Percentiles rank a stretch among this genome's conserved stretches.
Conservation (phyloP, 2,888 invertebrate genomes). For the Synergus gifuensis region DNA sequence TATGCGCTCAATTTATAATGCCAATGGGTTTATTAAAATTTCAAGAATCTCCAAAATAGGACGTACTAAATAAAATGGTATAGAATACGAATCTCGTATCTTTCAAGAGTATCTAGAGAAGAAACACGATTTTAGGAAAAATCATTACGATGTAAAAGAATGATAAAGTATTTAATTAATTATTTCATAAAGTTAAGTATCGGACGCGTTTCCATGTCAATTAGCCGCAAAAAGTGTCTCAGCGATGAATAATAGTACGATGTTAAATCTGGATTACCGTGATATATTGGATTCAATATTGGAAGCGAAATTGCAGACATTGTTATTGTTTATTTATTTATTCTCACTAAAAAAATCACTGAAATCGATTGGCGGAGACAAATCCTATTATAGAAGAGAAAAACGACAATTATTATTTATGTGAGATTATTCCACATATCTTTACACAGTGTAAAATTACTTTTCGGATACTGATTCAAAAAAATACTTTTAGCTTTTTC, state of each 20-base stretch:
- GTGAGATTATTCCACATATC: not conserved
- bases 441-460: not conserved
- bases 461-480: too few relatives aligned
- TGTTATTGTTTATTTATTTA: not conserved
- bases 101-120: too few relatives aligned
- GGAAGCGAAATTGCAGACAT: not conserved
- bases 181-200: not conserved
- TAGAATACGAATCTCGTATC: too few relatives aligned
- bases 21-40: not conserved
- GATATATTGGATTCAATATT: constrained; percentile 14
- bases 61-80: too few relatives aligned
- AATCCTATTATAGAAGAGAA: not conserved
- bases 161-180: not conserved
- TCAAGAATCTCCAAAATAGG: not conserved
- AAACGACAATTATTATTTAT: not conserved
- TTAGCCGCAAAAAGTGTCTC: not conserved
- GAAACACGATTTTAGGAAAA: too few relatives aligned
- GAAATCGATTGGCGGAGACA: not conserved
- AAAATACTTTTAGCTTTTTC: too few relatives aligned
- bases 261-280: constrained; percentile 7
- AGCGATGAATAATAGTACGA: not conserved
- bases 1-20: not conserved
- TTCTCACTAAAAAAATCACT: not conserved
- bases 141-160: too few relatives aligned
- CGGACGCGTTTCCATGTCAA: not conserved